Conservation (phyloP, 30 jellyfish, hydroid and myxozoan species). For the Mastigias papua region DNA sequence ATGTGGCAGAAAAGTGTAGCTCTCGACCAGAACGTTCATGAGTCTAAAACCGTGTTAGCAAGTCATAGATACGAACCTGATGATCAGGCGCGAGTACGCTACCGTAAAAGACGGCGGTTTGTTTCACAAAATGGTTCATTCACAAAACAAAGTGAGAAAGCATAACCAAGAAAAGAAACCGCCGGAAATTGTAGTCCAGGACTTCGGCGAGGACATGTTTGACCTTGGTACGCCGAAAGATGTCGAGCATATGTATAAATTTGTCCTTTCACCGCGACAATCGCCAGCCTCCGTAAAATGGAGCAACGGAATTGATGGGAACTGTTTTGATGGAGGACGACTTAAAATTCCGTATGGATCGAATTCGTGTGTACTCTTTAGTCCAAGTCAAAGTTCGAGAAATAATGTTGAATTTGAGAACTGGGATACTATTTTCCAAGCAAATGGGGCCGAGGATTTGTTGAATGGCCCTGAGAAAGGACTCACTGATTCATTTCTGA, state of each 20-base stretch:
- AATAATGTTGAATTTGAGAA: slow-evolving; percentile 43
- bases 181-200: slow-evolving; percentile 81
- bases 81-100: not conserved
- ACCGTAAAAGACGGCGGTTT: slow-evolving; percentile 28
- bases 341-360: slow-evolving; percentile 73
- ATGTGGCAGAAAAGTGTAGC: not conserved
- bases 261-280: slow-evolving; percentile 78
- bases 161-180: slow-evolving; percentile 59
- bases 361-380: slow-evolving; percentile 73
- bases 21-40: not conserved
- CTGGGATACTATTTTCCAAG: slow-evolving; percentile 72
- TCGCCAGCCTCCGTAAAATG: slow-evolving; percentile 61
- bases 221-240: slow-evolving; percentile 87
- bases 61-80: not conserved
- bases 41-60: not conserved
- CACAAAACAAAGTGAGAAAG: slow-evolving; percentile 51
- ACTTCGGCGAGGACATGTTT: slow-evolving; percentile 84
- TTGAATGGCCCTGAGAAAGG: slow-evolving; percentile 73
- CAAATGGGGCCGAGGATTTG: slow-evolving; percentile 79
- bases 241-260: slow-evolving; percentile 71
- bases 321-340: slow-evolving; percentile 50
- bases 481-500: slow-evolving; percentile 66
- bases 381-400: slow-evolving; percentile 60
- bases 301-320: slow-evolving; percentile 68
- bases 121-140: slow-evolving; percentile 67